phyloP scores from a whole-genome alignment of 2,113 vertebrate genomes.

The Eretmochelys imbricata region DNA sequence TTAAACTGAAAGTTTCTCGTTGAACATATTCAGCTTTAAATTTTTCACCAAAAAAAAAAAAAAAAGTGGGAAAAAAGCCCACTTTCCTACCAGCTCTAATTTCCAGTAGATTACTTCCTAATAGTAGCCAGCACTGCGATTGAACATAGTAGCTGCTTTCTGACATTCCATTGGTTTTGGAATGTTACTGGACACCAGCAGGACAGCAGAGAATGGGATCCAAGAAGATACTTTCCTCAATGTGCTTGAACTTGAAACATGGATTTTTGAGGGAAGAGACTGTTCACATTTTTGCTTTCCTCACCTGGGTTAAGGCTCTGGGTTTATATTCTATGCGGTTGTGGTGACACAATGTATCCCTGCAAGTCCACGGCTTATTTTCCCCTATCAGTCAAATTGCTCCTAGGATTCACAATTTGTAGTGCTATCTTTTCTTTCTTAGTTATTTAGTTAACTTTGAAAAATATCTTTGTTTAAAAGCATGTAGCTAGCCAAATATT shows the following conservation, averaged over 20 bases:
- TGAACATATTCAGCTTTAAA: constrained; percentile 1
- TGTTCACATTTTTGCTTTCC: constrained; percentile 7
- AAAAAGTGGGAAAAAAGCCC: neutral
- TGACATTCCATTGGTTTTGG: neutral
- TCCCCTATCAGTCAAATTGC: neutral
- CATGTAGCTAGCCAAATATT: neutral
- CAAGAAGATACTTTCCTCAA: neutral
- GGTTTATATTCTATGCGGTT: neutral
- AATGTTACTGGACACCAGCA: constrained; percentile 24
- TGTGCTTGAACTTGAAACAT: neutral
- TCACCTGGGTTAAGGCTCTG: neutral
- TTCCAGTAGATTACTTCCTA: neutral
- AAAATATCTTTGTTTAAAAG: neutral
- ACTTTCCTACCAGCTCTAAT: neutral
- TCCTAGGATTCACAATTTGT: neutral
- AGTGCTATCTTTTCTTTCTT: neutral
- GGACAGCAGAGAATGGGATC: neutral
- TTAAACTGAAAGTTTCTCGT: neutral
- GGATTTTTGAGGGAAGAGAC: constrained; percentile 20
- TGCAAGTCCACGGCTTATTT: neutral
- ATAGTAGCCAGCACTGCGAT: neutral
- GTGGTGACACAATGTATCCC: neutral
- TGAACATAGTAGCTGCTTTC: neutral
- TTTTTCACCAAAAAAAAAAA: constrained; percentile 10
- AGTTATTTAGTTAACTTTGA: neutral